Evolutionary conservation across 2,888 invertebrate species (phyloP).

Genomic region (Cybosia mesomella): DNA sequence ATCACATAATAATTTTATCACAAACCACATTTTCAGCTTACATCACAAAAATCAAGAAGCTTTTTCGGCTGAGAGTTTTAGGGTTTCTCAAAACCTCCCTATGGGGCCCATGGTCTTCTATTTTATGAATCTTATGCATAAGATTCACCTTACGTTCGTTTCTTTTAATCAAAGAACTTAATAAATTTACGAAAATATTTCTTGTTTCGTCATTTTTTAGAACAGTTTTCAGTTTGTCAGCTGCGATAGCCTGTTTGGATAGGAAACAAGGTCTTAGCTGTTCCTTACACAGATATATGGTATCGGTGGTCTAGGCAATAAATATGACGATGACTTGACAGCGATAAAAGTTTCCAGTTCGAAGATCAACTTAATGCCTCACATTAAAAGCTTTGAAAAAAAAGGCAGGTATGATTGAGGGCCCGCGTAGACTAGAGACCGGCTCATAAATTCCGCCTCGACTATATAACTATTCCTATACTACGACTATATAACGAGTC

Average conservation of each 20-base stretch:
- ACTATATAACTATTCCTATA: too few species aligned
- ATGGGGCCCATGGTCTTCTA: constrained; percentile 26
- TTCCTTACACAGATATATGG: neutral
- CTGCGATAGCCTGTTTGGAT: constrained; percentile 29
- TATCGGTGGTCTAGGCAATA: neutral
- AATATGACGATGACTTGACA: neutral
- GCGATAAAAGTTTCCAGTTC: too few species aligned
- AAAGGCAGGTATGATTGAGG: too few species aligned
- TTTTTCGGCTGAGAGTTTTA: constrained; percentile 3
- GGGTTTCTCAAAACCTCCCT: neutral
- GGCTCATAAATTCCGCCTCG: too few species aligned
- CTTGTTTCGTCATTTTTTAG: constrained; percentile 34
- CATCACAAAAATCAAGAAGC: neutral
- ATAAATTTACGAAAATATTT: constrained; percentile 34
- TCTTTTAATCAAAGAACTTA: constrained; percentile 39
- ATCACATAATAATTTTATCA: constrained; percentile 1
- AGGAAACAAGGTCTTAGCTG: constrained; percentile 6
- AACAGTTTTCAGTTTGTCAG: neutral
- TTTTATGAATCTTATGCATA: constrained; percentile 24
- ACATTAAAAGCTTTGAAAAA: too few species aligned
- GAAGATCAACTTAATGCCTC: too few species aligned
- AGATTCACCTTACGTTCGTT: constrained; percentile 37
- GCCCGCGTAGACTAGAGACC: too few species aligned
- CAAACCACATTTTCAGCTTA: constrained; percentile 2
- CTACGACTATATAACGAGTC: too few species aligned